These are phyloP conservation scores for Carcina quercana DNA, from an alignment of 2,888 invertebrate genomes.

Conservation along the genomic window DNA sequence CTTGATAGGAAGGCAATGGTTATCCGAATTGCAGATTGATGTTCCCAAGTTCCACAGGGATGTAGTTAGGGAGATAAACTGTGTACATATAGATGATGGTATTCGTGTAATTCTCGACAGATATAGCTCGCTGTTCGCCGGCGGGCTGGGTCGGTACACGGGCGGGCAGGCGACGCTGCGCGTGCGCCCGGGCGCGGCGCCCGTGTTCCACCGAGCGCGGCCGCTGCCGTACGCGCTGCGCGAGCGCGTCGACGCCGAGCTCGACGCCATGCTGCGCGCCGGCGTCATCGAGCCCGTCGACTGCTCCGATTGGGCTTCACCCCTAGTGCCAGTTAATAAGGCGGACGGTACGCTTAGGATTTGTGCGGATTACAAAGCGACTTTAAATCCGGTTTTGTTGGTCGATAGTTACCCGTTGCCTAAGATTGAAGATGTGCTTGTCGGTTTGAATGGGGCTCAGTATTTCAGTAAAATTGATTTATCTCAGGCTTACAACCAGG, in stretches of 20 bases:
- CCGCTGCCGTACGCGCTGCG: slow-evolving; percentile 2
- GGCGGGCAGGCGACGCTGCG: slow-evolving; percentile 1
- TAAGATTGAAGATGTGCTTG: slow-evolving; percentile 11
- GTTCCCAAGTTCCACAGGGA: slow-evolving; percentile 1
- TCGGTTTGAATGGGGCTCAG: slow-evolving; percentile 1
- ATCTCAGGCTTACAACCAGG: slow-evolving; percentile 11
- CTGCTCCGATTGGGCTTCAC: slow-evolving; percentile 2
- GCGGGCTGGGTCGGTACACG: neutral
- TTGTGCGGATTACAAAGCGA: slow-evolving; percentile 3
- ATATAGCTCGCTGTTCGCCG: neutral
- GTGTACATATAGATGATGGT: neutral
- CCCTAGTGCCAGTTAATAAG: neutral
- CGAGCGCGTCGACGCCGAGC: neutral
- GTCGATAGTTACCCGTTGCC: slow-evolving; percentile 7
- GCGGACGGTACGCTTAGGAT: neutral
- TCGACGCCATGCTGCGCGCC: neutral
- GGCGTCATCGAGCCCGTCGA: neutral
- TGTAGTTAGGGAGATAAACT: neutral
- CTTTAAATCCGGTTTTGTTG: slow-evolving; percentile 3
- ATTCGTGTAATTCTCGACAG: neutral
- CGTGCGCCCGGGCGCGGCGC: neutral
- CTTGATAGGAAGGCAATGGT: slow-evolving; percentile 12
- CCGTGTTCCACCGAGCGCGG: slow-evolving; percentile 1
- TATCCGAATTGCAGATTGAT: slow-evolving; percentile 8
- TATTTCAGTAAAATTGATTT: slow-evolving; percentile 11